These are phyloP conservation scores for Hiodon alosoides DNA, from an alignment of 2,113 vertebrate genomes.

Conservation along the genomic window DNA sequence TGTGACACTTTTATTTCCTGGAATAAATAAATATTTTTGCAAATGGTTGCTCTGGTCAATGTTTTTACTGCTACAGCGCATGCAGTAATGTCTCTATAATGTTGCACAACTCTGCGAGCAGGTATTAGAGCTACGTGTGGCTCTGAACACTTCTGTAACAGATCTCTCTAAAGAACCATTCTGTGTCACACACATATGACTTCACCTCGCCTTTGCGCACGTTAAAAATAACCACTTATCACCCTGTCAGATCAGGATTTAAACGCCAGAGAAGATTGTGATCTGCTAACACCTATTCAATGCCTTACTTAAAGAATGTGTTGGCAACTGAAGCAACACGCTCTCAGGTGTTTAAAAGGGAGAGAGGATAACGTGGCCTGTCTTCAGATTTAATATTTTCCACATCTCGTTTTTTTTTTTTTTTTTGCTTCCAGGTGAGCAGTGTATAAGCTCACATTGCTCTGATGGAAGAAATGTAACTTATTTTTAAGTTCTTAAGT, in stretches of 20 bases:
- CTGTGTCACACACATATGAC: conserved; percentile 1
- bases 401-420: background rate
- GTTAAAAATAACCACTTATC: conserved; percentile 35
- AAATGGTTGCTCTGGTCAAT: background rate
- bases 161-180: conserved; percentile 19
- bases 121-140: background rate
- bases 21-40: background rate
- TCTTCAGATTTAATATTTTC: conserved; percentile 2
- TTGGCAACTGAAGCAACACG: conserved; percentile 22
- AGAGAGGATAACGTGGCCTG: conserved; percentile 18
- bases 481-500: background rate
- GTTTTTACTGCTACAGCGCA: background rate
- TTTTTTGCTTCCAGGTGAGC: background rate
- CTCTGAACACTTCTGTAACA: background rate
- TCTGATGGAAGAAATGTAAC: no score
- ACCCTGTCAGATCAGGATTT: conserved; percentile 28
- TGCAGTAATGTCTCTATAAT: background rate
- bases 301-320: conserved; percentile 13
- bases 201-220: conserved; percentile 3
- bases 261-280: conserved; percentile 8
- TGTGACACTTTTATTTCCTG: background rate
- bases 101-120: background rate
- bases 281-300: conserved; percentile 13
- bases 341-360: conserved; percentile 27
- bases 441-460: background rate